These are phyloP conservation scores for Equus quagga DNA, from an alignment of 2,113 vertebrate species.

Conservation along the genomic window DNA sequence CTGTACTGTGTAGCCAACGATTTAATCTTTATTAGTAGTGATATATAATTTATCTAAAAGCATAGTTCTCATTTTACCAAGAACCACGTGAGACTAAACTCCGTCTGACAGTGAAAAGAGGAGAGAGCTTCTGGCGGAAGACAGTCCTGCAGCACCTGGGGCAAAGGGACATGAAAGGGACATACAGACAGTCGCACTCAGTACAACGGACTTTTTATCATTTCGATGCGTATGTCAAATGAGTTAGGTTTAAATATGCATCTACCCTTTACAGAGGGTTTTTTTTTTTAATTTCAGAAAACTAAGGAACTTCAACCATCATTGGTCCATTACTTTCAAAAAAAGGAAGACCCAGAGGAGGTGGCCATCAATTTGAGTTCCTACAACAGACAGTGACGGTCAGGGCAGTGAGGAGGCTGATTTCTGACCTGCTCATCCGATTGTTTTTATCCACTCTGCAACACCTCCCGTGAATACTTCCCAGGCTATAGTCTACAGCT, in stretches of 20 bases:
- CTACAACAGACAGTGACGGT: background rate
- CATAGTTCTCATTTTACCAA: background rate
- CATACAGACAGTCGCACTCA: background rate
- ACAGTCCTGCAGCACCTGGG: background rate
- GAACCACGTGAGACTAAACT: background rate
- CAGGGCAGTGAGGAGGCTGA: too few relatives aligned
- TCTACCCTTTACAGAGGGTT: background rate
- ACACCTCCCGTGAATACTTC: background rate
- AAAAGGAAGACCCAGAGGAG: background rate
- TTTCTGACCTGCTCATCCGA: background rate
- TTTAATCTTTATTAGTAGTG: background rate
- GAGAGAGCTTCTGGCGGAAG: too few relatives aligned
- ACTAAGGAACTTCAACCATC: background rate
- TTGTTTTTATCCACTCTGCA: background rate
- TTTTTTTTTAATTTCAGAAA: background rate
- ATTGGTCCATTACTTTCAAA: background rate
- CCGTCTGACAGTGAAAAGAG: background rate
- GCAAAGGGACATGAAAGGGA: too few relatives aligned
- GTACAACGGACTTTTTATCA: background rate
- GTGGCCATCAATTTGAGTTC: background rate
- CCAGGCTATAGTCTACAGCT: background rate
- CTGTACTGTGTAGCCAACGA: background rate
- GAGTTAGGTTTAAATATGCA: background rate
- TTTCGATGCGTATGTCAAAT: background rate
- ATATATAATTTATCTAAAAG: background rate